Evolutionary conservation across 2,888 invertebrate species (phyloP), one percentile per base, ranked within the genome.

Genomic region (Microchrysa polita): DNA sequence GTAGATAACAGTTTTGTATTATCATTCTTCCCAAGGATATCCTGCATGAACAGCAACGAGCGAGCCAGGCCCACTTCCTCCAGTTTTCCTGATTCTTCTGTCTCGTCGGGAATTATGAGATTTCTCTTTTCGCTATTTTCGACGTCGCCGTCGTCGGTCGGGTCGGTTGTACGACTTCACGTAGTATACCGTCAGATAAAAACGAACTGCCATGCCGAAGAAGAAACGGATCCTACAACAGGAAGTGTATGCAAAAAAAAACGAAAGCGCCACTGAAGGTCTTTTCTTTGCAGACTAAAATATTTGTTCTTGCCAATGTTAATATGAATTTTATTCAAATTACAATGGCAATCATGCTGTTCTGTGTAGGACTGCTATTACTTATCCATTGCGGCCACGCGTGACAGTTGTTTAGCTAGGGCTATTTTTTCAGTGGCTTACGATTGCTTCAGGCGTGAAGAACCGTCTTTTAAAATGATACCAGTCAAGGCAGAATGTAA

Each of bases 301-400:
- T 60, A 72, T 74, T 75, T 74, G 67, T 75, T 72, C 75, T 73
- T 74, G 75, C 60, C 75, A 67, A 75, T 74, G 72, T 73, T 75
- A 75, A 75, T 75, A 74, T 67, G 72, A 72, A 75, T 74, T 75
- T 75, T 75, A 75, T 75, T 75, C 75, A 75, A 74, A 75, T 74
- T 75, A 72, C 74, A 55, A 60, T 34, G 72, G 27, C 63, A 60
- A 57, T 55, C 57, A 57, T 69, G 40, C 69, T 69, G 57, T 55
- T 14, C 42, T 40, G 48, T 10, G 42, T 22, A 57, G 5, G 27
- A 34, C 27, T n/a, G 34, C 57, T 40, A 57, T 69, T 22, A 69
- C 57, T 69, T 57, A 12, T 23, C 57, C 52, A 42, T 48, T 48
- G 12, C 48, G 48, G 14, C 48, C 48, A 48, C 16, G 48, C 12